These are phyloP conservation scores for Myotis planiceps DNA, from an alignment of 2,797 vertebrate species.

Conservation along the genomic window DNA sequence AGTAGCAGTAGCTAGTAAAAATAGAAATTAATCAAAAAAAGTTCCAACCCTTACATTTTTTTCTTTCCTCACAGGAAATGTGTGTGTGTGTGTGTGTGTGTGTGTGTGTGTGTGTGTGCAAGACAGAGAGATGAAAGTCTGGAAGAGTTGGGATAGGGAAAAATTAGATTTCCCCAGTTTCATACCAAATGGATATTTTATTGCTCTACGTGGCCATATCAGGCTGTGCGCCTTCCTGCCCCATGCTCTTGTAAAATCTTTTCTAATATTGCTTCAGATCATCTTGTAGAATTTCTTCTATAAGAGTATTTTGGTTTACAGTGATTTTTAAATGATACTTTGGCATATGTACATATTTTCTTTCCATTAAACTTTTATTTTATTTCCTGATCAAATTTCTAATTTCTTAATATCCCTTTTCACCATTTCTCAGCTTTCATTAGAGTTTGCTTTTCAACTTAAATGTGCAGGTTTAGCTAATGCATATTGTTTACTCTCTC, in stretches of 20 bases:
- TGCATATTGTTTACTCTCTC: conserved; percentile 64
- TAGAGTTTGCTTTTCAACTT: conserved; percentile 4
- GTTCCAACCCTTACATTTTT: background rate
- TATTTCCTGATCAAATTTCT: conserved; percentile 57
- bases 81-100: background rate
- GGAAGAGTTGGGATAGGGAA: background rate
- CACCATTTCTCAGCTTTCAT: conserved; percentile 42
- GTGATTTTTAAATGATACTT: conserved; percentile 22
- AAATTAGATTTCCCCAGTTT: conserved; percentile 21
- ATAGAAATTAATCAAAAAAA: conserved; percentile 5
- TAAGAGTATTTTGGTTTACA: background rate
- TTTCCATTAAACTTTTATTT: conserved; percentile 30
- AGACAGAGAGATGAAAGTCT: background rate
- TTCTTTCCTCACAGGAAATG: background rate
- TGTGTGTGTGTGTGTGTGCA: too few relatives aligned
- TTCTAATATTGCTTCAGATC: background rate
- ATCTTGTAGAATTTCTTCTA: conserved; percentile 45
- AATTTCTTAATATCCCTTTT: conserved; percentile 42
- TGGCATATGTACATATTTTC: background rate
- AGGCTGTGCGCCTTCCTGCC: background rate
- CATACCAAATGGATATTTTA: background rate
- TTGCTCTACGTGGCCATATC: background rate
- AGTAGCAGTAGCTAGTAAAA: background rate
- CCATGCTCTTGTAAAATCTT: background rate
- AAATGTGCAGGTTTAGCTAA: conserved; percentile 73